These are phyloP conservation scores for Campaea margaritaria DNA, from an alignment of 2,888 invertebrate species.

Conservation along the genomic window DNA sequence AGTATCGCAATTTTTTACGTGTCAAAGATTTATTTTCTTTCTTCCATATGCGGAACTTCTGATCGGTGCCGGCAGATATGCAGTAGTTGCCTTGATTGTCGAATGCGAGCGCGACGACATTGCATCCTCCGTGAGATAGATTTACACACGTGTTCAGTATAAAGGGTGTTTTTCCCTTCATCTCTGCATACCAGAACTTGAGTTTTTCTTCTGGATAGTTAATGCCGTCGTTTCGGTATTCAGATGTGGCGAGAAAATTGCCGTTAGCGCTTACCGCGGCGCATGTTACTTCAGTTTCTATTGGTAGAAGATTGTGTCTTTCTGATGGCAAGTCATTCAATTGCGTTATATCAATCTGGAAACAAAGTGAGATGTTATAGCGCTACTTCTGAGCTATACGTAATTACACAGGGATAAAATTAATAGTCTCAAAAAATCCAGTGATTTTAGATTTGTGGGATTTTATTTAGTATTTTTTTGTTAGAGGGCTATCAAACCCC, in stretches of 20 bases:
- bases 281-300: constrained; percentile 77
- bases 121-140: constrained; percentile 76
- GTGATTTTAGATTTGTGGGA: too few relatives aligned
- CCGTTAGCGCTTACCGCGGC: constrained; percentile 72
- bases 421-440: too few relatives aligned
- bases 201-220: constrained; percentile 76
- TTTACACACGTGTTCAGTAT: constrained; percentile 74
- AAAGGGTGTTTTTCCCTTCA: constrained; percentile 55
- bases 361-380: constrained; percentile 25
- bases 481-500: too few relatives aligned
- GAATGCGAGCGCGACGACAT: constrained; percentile 68
- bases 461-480: too few relatives aligned
- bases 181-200: constrained; percentile 66
- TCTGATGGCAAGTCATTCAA: constrained; percentile 73
- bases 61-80: constrained; percentile 76
- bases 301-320: constrained; percentile 71
- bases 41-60: constrained; percentile 77
- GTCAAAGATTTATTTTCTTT: constrained; percentile 53
- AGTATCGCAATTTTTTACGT: constrained; percentile 49
- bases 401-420: too few relatives aligned
- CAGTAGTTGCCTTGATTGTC: constrained; percentile 71
- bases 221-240: constrained; percentile 75
- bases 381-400: too few relatives aligned
- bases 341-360: constrained; percentile 78
- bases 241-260: constrained; percentile 75